Base-by-base conservation (phyloP, 2,888 invertebrate species). In the Hirtodrosophila alboralis region DNA sequence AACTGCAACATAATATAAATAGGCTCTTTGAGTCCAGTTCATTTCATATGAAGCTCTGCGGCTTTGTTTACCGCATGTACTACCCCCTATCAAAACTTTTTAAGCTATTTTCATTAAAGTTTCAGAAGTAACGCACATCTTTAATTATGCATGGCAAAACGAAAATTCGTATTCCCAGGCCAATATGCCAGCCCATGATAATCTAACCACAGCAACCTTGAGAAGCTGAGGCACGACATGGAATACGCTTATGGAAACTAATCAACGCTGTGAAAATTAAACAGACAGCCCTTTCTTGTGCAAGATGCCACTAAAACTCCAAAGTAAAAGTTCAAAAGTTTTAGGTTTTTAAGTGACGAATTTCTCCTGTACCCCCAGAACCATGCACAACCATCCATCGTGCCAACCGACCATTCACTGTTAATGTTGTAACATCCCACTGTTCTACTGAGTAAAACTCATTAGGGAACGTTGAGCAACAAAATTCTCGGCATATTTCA, bases 291-390 rank as follows among this genome's bases (percentile, higher is more conserved):
- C 31, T 28, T n/a, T 10, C 5, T 26, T 41, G 23, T 37, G 56
- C 54, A 60, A 61, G 57, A 52, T 51, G 52, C 54, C 75, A 67
- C 74, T 69, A 57, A 73, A 73, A 70, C 67, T 64, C 74, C 61
- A 61, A 73, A 79, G 74, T 64, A 67, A 75, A 83, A 79, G 70
- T 73, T 83, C 56, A 63, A 67, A 78, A 66, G 45, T 73, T 81
- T 59, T 64, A 40, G 62, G 59, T 37, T 58, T 57, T 49, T 45
- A 41, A 36, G 71, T 57, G 70, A 54, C 54, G 54, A 48, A 47
- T 56, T 40, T 44, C 44, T 41, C 27, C 26, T 26, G 34, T 52
- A 59, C 37, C 30, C 56, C n/a, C n/a, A n/a, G n/a, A 59, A 34
- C 27, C 37, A 37, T 34, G 34, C 36, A 56, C 12, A 13, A 3